These are phyloP conservation scores for Tauraco erythrolophus DNA, from an alignment of 2,113 vertebrate genomes.

Conservation along the genomic window DNA sequence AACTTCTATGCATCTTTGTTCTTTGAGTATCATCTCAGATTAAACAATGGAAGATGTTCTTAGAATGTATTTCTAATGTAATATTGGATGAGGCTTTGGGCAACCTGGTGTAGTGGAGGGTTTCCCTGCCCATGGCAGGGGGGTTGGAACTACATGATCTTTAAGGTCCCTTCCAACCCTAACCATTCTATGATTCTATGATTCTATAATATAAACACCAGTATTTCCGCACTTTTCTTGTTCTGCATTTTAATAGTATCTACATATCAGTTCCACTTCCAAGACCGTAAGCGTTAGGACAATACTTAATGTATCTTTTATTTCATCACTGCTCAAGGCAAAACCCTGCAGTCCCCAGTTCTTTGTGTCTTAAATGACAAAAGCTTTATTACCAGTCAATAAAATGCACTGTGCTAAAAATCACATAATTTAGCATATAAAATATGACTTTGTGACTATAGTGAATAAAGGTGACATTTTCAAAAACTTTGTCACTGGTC, in stretches of 20 bases:
- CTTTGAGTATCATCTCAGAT: background rate
- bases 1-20: background rate
- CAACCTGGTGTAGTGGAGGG: too few relatives aligned
- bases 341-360: background rate
- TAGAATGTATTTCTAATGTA: background rate
- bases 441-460: background rate
- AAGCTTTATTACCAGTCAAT: background rate
- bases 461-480: background rate
- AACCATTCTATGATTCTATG: too few relatives aligned
- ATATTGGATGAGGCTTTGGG: too few relatives aligned
- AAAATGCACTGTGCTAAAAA: background rate
- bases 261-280: background rate
- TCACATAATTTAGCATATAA: background rate
- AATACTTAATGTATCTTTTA: background rate
- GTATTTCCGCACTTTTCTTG: background rate
- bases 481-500: background rate
- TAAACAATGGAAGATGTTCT: background rate
- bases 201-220: background rate
- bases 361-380: background rate
- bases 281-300: background rate
- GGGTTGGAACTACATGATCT: too few relatives aligned
- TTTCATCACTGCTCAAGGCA: background rate
- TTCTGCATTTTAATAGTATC: background rate
- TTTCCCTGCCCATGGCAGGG: too few relatives aligned
- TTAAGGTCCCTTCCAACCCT: too few relatives aligned